These are phyloP conservation scores for Passer domesticus DNA, from an alignment of 2,113 vertebrate species.

Conservation along the genomic window DNA sequence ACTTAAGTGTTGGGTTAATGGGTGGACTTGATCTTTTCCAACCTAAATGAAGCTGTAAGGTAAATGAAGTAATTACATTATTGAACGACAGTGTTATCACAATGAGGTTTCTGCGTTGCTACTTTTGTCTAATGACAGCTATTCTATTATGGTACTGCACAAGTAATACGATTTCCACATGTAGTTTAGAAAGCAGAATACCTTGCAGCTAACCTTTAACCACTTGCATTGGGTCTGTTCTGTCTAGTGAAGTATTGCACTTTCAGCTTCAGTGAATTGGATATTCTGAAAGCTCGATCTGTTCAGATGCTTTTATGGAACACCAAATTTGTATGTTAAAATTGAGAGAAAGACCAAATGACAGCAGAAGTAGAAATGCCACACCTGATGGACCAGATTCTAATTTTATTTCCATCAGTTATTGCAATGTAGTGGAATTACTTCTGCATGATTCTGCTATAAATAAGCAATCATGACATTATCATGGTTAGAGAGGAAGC, in stretches of 20 bases:
- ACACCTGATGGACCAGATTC: background rate
- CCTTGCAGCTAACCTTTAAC: background rate
- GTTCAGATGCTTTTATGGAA: background rate
- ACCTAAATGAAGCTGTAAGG: background rate
- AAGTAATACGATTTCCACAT: background rate
- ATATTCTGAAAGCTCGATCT: background rate
- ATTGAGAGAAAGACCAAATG: background rate
- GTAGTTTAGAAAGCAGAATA: background rate
- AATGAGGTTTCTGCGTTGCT: background rate
- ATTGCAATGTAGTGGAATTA: background rate
- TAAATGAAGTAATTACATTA: background rate
- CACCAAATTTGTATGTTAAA: background rate
- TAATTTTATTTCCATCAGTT: background rate
- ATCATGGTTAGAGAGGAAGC: background rate
- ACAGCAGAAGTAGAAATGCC: background rate
- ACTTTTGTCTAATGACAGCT: background rate
- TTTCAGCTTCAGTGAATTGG: background rate
- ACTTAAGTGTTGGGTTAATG: background rate
- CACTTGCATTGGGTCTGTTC: background rate
- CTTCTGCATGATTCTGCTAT: background rate
- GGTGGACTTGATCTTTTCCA: background rate
- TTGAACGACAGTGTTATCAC: background rate
- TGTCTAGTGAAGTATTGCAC: background rate
- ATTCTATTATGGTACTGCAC: background rate
- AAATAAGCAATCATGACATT: background rate